Conservation (phyloP, 1,140 invertebrate species). For the Drosophila busckii region DNA sequence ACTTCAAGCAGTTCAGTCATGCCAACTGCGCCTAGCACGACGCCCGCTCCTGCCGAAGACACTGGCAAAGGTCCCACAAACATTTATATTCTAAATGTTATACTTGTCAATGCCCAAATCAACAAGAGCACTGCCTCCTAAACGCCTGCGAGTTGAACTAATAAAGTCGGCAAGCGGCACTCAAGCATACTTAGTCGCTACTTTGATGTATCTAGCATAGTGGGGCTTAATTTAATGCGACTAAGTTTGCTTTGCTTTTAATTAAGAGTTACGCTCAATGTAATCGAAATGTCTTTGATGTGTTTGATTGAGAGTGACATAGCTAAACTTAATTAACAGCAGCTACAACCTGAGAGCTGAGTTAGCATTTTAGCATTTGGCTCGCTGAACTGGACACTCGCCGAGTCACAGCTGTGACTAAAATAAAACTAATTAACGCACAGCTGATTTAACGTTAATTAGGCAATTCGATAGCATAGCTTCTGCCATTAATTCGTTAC, state of each 20-base stretch:
- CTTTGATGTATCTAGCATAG: constrained; percentile 38
- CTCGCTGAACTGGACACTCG: too few relatives aligned
- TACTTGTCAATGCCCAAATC: constrained; percentile 48
- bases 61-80: constrained; percentile 31
- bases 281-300: constrained; percentile 22
- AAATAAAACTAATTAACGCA: constrained; percentile 10
- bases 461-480: constrained; percentile 11
- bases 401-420: too few relatives aligned
- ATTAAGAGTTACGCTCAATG: constrained; percentile 4
- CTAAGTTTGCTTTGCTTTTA: constrained; percentile 2
- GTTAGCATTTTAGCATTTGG: too few relatives aligned
- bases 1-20: not conserved
- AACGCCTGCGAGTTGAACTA: constrained; percentile 2
- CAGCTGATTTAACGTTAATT: constrained; percentile 9
- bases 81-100: constrained; percentile 56
- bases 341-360: constrained; percentile 7
- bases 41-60: constrained; percentile 21
- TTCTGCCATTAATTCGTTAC: too few relatives aligned
- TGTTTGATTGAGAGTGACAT: constrained; percentile 9
- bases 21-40: constrained; percentile 1
- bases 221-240: constrained; percentile 23
- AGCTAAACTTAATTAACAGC: constrained; percentile 25
- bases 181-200: constrained; percentile 16
- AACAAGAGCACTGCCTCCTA: constrained; percentile 14
- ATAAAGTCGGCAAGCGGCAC: constrained; percentile 42